phyloP scores from a whole-genome alignment of 2,113 vertebrate species.

The Amia ocellicauda region DNA sequence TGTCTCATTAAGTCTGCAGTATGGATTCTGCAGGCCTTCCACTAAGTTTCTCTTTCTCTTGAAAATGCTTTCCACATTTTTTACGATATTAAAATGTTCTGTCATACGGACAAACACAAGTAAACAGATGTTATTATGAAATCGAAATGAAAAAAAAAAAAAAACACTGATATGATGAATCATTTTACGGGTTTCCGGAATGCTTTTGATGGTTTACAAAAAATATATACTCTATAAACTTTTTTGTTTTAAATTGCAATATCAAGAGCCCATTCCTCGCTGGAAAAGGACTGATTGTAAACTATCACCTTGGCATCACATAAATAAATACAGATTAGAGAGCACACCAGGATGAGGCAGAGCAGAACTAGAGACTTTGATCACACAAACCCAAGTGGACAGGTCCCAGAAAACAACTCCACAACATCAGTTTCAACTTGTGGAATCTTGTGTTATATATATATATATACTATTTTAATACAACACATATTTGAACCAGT shows the following conservation, averaged over 20 bases:
- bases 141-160: conserved; percentile 33
- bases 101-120: conserved; percentile 35
- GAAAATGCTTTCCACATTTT: conserved; percentile 1
- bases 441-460: conserved; percentile 9
- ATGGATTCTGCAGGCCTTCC: neutral
- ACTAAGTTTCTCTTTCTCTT: neutral
- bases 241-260: conserved; percentile 11
- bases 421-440: conserved; percentile 22
- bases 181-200: conserved; percentile 36
- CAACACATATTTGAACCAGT: conserved; percentile 22
- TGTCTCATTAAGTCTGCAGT: conserved; percentile 14
- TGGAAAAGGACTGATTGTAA: conserved; percentile 12
- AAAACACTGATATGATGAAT: conserved; percentile 40
- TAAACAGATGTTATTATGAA: conserved; percentile 44
- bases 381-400: conserved; percentile 20
- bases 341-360: conserved; percentile 21
- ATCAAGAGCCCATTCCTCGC: conserved; percentile 9
- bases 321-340: conserved; percentile 41
- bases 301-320: conserved; percentile 34
- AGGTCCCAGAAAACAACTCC: conserved; percentile 21
- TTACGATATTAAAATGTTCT: conserved; percentile 34
- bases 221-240: conserved; percentile 10
- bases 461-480: conserved; percentile 32
- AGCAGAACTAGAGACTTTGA: conserved; percentile 29
- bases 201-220: conserved; percentile 44